Base-by-base conservation (phyloP, 2,888 invertebrate species). In the Proisotoma minuta region DNA sequence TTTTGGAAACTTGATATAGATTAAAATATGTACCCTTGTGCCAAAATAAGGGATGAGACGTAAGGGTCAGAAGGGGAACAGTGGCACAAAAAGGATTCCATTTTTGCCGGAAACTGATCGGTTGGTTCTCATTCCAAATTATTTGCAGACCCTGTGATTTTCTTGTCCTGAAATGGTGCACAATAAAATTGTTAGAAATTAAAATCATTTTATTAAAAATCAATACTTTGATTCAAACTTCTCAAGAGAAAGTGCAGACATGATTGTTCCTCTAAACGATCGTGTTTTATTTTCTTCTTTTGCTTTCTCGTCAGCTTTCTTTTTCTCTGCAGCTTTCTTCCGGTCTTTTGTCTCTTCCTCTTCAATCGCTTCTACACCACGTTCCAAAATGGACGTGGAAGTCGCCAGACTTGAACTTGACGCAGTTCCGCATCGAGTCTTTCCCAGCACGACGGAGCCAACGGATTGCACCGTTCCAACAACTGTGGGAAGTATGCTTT, bases 61-160 rank as follows among this genome's bases (percentile, higher is more conserved):
- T 84, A 73, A 87, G 86, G 0, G 90, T 91, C 29, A 85, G 78
- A 79, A 86, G 88, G 0, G 91, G 91, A 66, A 91, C 86, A 62
- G 87, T 84, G 63, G 84, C 84, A 68, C 85, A 84, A 79, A 89
- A 89, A 0, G 91, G 91, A 78, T 91, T 91, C 92, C 92, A 92
- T 63, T 85, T 84, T n/a, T 84, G 84, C 70, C 83, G 81, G 73
- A 87, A 76, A 34, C 85, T 80, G 47, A 88, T 76, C 0, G 87
- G 84, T 75, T 85, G 83, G 0, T 87, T 87, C 74, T 84, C 84
- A 75, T 88, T 88, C 87, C 91, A 90, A 81, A 87, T 84, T 50
- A 89, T 78, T 57, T 90, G 83, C 12, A 91, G 81, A 0, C 91
- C 92, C 53, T 82, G 82, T 71, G 85, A 84, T 74, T 87, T 85